Evolutionary conservation across 2,113 vertebrate genomes (phyloP), one percentile per base, ranked within the genome.

Genomic region (Hippotragus niger): DNA sequence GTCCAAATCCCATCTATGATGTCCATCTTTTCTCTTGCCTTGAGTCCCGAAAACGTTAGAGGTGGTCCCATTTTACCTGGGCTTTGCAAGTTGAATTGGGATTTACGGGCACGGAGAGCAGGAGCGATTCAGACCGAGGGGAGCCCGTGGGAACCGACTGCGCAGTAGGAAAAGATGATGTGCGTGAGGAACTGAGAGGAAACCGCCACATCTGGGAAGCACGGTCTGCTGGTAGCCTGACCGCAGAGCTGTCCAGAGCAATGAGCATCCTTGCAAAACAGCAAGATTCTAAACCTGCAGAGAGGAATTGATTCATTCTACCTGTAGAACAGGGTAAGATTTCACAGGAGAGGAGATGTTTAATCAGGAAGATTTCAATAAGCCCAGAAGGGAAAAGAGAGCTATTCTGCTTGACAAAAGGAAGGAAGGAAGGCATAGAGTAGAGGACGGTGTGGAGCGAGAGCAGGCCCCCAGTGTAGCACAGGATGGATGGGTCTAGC

Each of bases 111-210:
- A 74, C 50, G 21, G 36, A 53, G 16, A 71, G 27, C 43, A 82
- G 23, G 50, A 55, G 3, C 2, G 12, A 67, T 64, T 29, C 4
- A 6, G 1, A 23, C 17, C 29, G 36, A 87, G 53, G 17, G 23
- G 2, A 16, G 53, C 50, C 62, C 1, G 0, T 5, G 0, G 5
- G 17, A 14, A n/a, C 67, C 7, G 1, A 50, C 1, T 83, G 50
- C 36, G 27, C 85, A 21, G 31, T 1, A 9, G 57, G 45, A 43
- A 71, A 43, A 7, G 67, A 67, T 11, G 6, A 13, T 25, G 82
- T 33, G 17, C 47, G 71, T 43, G 31, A 78, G 82, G n/a, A 71
- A 53, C 33, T 14, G 16, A 81, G 57, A 78, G 47, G 52, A 84
- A 64, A 50, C 36, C 29, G 11, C 11, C 43, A 2, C 5, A 0